Evolutionary conservation across 1,140 invertebrate genomes (phyloP).

Genomic region (Sipha flava): DNA sequence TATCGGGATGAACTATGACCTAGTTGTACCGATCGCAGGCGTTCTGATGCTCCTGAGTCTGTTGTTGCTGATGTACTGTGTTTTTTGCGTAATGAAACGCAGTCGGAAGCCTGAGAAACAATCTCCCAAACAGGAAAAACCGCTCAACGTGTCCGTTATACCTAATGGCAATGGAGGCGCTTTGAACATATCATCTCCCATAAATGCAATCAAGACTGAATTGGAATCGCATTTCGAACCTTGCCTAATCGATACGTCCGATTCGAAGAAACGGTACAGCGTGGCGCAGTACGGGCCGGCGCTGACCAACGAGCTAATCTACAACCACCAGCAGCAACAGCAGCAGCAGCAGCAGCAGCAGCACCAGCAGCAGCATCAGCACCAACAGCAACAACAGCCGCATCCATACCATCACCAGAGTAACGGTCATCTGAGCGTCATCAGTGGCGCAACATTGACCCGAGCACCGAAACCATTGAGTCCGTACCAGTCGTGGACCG

Average conservation of each 20-base stretch:
- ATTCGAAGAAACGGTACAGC: conserved; percentile 46
- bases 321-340: conserved; percentile 35
- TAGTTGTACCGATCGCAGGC: conserved; percentile 44
- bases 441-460: conserved; percentile 40
- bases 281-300: conserved; percentile 41
- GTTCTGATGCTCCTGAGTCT: conserved; percentile 45
- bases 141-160: conserved; percentile 40
- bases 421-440: conserved; percentile 23
- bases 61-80: conserved; percentile 45
- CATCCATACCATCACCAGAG: conserved; percentile 35
- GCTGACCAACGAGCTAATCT: conserved; percentile 4
- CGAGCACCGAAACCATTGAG: conserved; percentile 45
- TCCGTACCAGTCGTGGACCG: conserved; percentile 52
- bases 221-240: conserved; percentile 42
- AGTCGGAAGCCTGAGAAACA: conserved; percentile 36
- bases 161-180: conserved; percentile 35
- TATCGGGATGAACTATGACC: conserved; percentile 40
- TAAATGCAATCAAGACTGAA: conserved; percentile 16
- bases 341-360: conserved; percentile 38
- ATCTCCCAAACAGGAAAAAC: conserved; percentile 38
- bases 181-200: conserved; percentile 4
- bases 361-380: conserved; percentile 39
- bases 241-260: conserved; percentile 40
- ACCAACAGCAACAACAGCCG: conserved; percentile 37
- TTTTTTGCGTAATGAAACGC: conserved; percentile 45